Evolutionary conservation across 2,888 invertebrate species (phyloP).

Genomic region (Tricholauxania praeusta): DNA sequence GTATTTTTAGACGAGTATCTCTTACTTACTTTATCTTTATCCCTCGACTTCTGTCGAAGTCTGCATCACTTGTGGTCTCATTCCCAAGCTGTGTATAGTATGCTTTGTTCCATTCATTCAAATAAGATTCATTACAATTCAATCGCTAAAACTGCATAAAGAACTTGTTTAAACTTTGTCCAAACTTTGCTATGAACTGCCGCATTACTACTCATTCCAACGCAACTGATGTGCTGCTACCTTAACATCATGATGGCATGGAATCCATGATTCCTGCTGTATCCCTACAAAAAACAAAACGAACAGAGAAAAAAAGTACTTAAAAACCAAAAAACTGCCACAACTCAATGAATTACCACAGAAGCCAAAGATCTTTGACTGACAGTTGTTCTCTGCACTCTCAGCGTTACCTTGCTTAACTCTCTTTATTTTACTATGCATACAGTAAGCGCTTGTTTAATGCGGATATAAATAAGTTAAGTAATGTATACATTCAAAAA

Average conservation of each 20-base stretch:
- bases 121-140: constrained; percentile 54
- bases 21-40: too few species aligned
- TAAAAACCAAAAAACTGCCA: not conserved
- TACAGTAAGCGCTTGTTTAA: too few species aligned
- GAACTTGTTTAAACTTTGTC: constrained; percentile 24
- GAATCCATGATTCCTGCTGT: constrained; percentile 1
- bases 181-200: constrained; percentile 10
- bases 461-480: too few species aligned
- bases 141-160: constrained; percentile 46
- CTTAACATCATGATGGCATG: not conserved
- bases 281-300: too few species aligned
- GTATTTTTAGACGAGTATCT: too few species aligned
- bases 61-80: not conserved
- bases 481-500: too few species aligned
- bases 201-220: too few species aligned
- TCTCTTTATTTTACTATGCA: too few species aligned
- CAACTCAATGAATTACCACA: constrained; percentile 27
- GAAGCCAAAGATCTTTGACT: constrained; percentile 25
- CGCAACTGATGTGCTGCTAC: not conserved
- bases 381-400: constrained; percentile 16
- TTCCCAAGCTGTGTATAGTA: not conserved
- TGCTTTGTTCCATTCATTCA: constrained; percentile 15
- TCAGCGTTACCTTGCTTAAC: not conserved
- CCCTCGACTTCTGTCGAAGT: not conserved
- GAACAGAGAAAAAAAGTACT: too few species aligned